Evolutionary conservation across 1,140 invertebrate species (phyloP), one percentile per base, ranked within the genome.

Genomic region (Drosophila ercepeae): DNA sequence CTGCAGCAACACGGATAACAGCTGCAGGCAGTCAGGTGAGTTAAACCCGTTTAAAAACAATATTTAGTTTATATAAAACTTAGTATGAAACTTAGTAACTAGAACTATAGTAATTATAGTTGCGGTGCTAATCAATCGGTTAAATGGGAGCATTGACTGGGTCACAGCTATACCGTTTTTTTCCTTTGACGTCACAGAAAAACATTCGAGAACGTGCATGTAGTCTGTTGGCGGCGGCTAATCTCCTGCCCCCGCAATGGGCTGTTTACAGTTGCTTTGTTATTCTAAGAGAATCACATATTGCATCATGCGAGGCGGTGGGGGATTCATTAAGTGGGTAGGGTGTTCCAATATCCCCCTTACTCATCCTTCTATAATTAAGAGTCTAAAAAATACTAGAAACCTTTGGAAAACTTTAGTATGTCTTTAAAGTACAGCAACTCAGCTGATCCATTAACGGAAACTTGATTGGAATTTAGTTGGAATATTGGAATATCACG

Each of bases 11-110:
- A 84, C 81, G 67, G 76, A 86, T 69, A 86, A 88, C 82, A 88
- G 82, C 82, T 88, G 82, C 82, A 88, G 74, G 39, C 77, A 70
- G 75, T 89, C 86, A 82, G 86, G 86, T 89, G 78, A 89, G 77
- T 69, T 53, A 4, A 27, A 42, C n/a, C 14, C 16, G 60, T 60
- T 32, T 32, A 0, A 32, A n/a, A 11, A 32, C 9, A 32, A 32
- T 32, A 32, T 11, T 21, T 25, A 46, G 52, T 44, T n/a, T n/a
- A n/a, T 58, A 9, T 6, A 32, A 11, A 9, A 11, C 27, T 44
- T 25, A 25, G 29, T 7, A 25, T 13, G 19, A 29, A 45, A 36
- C 59, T 44, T 2, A 8, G 14, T 4, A 18, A 18, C 6, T 16
- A 19, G 41, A 25, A 58, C 59, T 39, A 34, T 63, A 44, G 53